Evolutionary conservation across 2,797 vertebrate species (phyloP), one percentile per base, ranked within the genome.

Genomic region (Labeo calbasu): DNA sequence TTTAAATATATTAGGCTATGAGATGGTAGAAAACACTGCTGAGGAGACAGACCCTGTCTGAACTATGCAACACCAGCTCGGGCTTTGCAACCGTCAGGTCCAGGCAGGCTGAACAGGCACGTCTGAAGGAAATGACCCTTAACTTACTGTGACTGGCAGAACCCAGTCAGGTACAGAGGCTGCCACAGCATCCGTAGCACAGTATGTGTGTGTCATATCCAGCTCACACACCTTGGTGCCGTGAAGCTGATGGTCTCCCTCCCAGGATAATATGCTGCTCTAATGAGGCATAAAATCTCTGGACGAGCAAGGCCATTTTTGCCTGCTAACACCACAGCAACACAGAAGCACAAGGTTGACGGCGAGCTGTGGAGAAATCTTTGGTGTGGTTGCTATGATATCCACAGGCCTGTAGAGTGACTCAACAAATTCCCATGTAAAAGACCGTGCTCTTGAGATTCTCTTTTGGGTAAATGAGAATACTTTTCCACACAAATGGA

Each of bases 201-300:
- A 77, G 46, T 51, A 8, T 50, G 57, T 75, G 14, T 63, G 23
- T 50, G 70, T 82, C 50, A 61, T 59, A 72, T 61, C 70, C 17
- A 72, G 17, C 63, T 79, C 73, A 75, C 46, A 84, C 40, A 82
- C 72, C 5, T 53, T 46, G 75, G 43, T 51, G 55, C 75, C 63
- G 68, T 28, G 8, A 63, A 55, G 71, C 19, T 11, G 69, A 84
- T 50, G 66, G 70, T 81, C 80, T 25, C 17, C 36, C 17, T 50
- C 72, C 59, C 66, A 72, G 66, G 77, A 65, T 79, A 83, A 83
- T 77, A 86, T 72, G 32, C 68, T 73, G 25, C 65, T 86, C 69
- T 86, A 89, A 89, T 85, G 83, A 87, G 51, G 84, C 77, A 83
- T 84, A 71, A 86, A 86, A 87, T 89, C 78, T 88, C 79, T 46